Conservation (phyloP, 53 echinoderm and acorn worm genomes). For the Paelopatides confundens region DNA sequence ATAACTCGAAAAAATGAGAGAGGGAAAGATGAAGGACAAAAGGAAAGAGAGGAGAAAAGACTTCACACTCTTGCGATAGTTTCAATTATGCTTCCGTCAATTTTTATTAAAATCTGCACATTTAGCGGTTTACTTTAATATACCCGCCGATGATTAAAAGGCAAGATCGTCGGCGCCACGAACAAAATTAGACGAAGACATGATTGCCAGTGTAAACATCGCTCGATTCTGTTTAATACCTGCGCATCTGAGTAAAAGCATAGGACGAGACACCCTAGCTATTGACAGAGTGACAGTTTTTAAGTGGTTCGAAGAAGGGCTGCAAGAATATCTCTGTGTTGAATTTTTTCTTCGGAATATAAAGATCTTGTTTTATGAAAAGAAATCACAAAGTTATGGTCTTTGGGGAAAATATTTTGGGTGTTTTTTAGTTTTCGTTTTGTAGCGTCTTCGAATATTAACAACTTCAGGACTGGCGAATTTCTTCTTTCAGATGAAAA, state of each 20-base stretch:
- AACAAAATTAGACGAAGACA: not conserved
- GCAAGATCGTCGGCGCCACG: not conserved
- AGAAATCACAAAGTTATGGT: too few relatives aligned
- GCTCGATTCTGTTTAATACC: not conserved
- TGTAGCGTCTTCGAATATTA: too few relatives aligned
- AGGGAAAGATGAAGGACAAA: too few relatives aligned
- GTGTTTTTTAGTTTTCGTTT: too few relatives aligned
- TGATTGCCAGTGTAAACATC: conserved; percentile 32
- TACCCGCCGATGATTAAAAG: conserved; percentile 21
- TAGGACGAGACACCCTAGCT: not conserved
- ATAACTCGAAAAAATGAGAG: too few relatives aligned
- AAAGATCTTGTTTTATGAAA: too few relatives aligned
- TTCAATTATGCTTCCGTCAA: conserved; percentile 29
- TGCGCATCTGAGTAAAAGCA: not conserved
- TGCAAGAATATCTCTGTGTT: not conserved
- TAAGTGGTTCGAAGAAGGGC: conserved; percentile 1
- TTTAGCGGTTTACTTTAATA: conserved; percentile 24
- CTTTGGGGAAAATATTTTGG: too few relatives aligned
- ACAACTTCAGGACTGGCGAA: too few relatives aligned
- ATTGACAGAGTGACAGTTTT: conserved; percentile 13
- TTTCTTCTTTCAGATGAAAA: too few relatives aligned
- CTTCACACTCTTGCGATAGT: conserved; percentile 14
- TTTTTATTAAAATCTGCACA: conserved; percentile 34
- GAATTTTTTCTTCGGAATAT: not conserved
- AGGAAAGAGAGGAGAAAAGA: not conserved